A percentile compares a stretch with the other conserved stretches of the same genome.
Conservation (phyloP, 64 coral and sea anemone genomes). For the Actinia equina region DNA sequence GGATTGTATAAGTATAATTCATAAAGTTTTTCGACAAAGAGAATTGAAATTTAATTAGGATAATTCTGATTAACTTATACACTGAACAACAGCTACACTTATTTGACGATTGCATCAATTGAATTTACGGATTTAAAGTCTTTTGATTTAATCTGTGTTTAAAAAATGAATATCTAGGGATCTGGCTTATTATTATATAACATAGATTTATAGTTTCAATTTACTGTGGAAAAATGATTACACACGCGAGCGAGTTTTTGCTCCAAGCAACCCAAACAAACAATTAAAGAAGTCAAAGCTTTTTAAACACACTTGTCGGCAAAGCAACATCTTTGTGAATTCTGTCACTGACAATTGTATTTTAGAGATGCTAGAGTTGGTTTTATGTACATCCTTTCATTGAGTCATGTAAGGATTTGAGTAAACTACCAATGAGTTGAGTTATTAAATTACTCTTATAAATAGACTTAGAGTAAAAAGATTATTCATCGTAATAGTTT, state of each 20-base stretch:
- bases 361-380: neutral
- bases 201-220: neutral
- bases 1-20: neutral
- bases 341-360: neutral
- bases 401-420: neutral
- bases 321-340: neutral
- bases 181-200: neutral
- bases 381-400: neutral
- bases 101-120: conserved; percentile 7
- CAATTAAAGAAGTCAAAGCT: neutral
- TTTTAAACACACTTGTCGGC: neutral
- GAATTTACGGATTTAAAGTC: neutral
- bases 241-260: neutral
- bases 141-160: neutral
- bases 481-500: neutral
- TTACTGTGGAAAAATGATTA: neutral
- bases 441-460: neutral
- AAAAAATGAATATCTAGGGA: neutral
- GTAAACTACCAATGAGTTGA: neutral
- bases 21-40: neutral
- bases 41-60: neutral
- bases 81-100: neutral
- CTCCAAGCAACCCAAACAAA: neutral
- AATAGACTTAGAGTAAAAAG: neutral
- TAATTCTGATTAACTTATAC: neutral